Percentiles rank a stretch among this genome's conserved stretches.
phyloP scores from a whole-genome alignment of 2,113 vertebrate species.

The Laticauda colubrina region DNA sequence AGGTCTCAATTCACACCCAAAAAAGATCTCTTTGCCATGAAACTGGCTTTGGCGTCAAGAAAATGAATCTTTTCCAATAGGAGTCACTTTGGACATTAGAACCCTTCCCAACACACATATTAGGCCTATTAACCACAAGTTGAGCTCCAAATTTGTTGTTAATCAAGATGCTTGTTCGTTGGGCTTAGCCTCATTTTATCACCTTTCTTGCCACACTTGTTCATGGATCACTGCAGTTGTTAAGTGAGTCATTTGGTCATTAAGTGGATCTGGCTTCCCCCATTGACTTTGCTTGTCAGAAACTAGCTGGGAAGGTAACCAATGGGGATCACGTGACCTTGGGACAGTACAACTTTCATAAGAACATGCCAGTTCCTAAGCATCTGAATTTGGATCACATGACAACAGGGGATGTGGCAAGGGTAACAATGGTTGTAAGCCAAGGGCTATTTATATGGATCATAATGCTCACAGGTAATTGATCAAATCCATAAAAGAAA shows the following conservation, averaged over 20 bases:
- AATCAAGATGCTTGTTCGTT: background rate
- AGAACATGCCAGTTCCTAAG: background rate
- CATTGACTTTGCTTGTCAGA: background rate
- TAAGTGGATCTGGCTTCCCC: background rate
- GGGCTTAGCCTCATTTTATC: background rate
- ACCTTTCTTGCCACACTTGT: background rate
- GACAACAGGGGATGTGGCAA: background rate
- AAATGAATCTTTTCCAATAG: background rate
- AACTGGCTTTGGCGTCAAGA: background rate
- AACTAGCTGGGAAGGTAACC: background rate
- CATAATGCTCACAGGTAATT: too few relatives aligned
- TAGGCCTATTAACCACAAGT: background rate
- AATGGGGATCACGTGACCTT: background rate
- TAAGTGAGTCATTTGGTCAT: background rate
- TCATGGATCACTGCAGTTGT: background rate
- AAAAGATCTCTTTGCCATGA: background rate
- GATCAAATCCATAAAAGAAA: too few relatives aligned
- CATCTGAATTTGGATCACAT: background rate
- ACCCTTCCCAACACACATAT: background rate
- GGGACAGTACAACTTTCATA: background rate
- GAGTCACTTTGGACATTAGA: background rate
- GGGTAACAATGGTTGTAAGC: too few relatives aligned
- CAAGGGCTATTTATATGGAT: too few relatives aligned
- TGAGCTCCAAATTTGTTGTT: background rate
- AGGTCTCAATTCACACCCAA: background rate